These are phyloP conservation scores for Notarius quadriscutis DNA, from an alignment of 2,113 vertebrate species.

Conservation along the genomic window DNA sequence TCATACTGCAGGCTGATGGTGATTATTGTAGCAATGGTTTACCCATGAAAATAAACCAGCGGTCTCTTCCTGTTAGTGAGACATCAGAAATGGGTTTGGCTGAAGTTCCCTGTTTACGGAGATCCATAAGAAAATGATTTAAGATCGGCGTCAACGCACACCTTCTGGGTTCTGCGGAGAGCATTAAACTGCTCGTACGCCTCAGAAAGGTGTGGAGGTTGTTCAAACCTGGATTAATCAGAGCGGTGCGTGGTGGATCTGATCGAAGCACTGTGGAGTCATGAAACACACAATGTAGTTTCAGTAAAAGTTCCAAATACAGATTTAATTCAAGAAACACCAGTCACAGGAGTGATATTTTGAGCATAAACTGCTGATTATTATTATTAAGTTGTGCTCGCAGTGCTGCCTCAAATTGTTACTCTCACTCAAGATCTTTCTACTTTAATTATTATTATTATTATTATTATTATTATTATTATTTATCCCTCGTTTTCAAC, in stretches of 20 bases:
- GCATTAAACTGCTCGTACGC: not conserved
- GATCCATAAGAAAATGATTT: conserved; percentile 25
- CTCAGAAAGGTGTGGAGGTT: not conserved
- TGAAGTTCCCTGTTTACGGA: conserved; percentile 7
- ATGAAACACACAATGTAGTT: not conserved
- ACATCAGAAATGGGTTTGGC: conserved; percentile 43
- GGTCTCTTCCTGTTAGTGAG: conserved; percentile 86
- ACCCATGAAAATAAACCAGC: conserved; percentile 92
- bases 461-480: too few species aligned
- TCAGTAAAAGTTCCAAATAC: not conserved
- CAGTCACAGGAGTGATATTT: not conserved
- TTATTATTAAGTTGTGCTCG: not conserved
- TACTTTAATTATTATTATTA: too few species aligned
- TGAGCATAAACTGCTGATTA: not conserved
- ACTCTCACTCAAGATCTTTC: too few species aligned
- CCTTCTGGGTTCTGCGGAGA: not conserved
- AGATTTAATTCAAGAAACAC: not conserved
- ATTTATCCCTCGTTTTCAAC: too few species aligned
- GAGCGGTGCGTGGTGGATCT: not conserved
- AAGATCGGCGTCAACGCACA: not conserved
- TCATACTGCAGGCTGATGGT: conserved; percentile 95
- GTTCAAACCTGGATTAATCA: not conserved
- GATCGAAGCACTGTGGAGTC: not conserved
- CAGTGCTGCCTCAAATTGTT: too few species aligned
- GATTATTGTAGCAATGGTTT: conserved; percentile 96